phyloP scores from a whole-genome alignment of 2,888 invertebrate genomes.

The Polylopha cassiicola region DNA sequence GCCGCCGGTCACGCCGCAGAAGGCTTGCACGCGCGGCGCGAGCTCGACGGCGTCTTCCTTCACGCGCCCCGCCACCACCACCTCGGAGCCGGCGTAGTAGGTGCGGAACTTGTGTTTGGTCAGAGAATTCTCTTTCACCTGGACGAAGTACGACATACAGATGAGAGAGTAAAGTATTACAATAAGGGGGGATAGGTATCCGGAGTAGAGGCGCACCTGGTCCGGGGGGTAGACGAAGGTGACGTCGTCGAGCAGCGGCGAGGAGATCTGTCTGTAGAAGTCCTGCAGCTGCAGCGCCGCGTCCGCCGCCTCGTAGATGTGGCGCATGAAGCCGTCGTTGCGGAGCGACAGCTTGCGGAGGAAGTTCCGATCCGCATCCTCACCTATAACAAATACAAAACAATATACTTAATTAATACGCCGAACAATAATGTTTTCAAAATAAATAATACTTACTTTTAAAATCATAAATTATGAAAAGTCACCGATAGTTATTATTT shows the following conservation, averaged over 20 bases:
- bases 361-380: constrained; percentile 81
- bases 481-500: too few relatives aligned
- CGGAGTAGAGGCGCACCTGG: constrained; percentile 50
- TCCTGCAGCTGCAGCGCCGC: constrained; percentile 80
- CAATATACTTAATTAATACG: too few relatives aligned
- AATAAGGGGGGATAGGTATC: not conserved
- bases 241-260: constrained; percentile 81
- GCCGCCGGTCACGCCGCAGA: constrained; percentile 45
- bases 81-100: constrained; percentile 79
- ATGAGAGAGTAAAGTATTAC: too few relatives aligned
- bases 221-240: constrained; percentile 78
- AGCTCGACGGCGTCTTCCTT: constrained; percentile 37
- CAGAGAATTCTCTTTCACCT: constrained; percentile 66
- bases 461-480: too few relatives aligned
- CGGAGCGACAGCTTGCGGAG: constrained; percentile 80
- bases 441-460: too few relatives aligned
- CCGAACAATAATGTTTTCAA: too few relatives aligned
- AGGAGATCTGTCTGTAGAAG: constrained; percentile 82
- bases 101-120: constrained; percentile 77
- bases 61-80: constrained; percentile 78
- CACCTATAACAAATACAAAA: too few relatives aligned
- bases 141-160: too few relatives aligned
- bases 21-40: constrained; percentile 42
- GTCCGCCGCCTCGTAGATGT: constrained; percentile 85
- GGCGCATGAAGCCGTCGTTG: constrained; percentile 81